These are phyloP conservation scores for Stegastes partitus DNA, from an alignment of 2,113 vertebrate species.

Conservation along the genomic window DNA sequence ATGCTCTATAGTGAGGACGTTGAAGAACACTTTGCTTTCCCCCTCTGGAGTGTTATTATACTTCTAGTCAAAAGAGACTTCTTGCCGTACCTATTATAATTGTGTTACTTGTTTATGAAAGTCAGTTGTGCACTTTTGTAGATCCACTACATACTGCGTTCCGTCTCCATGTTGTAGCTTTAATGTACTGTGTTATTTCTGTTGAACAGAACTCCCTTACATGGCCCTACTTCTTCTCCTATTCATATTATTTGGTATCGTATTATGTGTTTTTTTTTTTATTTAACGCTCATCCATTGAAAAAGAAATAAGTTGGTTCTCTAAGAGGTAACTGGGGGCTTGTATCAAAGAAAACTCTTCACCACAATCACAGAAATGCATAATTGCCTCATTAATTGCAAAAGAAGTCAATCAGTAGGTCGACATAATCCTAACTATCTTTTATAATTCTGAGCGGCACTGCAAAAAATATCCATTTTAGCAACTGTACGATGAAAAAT, in stretches of 20 bases:
- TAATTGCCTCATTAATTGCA: conserved; percentile 22
- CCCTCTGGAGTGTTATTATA: neutral
- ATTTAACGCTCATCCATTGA: conserved; percentile 23
- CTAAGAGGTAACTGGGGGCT: conserved; percentile 22
- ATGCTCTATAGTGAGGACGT: neutral
- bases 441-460: neutral
- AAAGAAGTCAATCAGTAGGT: conserved; percentile 2
- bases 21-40: conserved; percentile 2
- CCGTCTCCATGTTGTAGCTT: neutral
- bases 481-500: neutral
- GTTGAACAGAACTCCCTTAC: conserved; percentile 81
- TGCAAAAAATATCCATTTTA: conserved; percentile 21
- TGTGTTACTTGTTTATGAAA: neutral
- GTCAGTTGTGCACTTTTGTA: neutral
- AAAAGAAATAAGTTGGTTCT: conserved; percentile 32
- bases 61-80: neutral
- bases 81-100: neutral
- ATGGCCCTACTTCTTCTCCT: conserved; percentile 82
- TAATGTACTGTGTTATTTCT: conserved; percentile 64
- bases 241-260: conserved; percentile 84
- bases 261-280: conserved; percentile 71
- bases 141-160: neutral
- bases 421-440: neutral
- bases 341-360: neutral
- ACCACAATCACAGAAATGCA: conserved; percentile 2